Evolutionary conservation across 2,888 invertebrate genomes (phyloP).

Genomic region (Omphaloscelis lunosa): DNA sequence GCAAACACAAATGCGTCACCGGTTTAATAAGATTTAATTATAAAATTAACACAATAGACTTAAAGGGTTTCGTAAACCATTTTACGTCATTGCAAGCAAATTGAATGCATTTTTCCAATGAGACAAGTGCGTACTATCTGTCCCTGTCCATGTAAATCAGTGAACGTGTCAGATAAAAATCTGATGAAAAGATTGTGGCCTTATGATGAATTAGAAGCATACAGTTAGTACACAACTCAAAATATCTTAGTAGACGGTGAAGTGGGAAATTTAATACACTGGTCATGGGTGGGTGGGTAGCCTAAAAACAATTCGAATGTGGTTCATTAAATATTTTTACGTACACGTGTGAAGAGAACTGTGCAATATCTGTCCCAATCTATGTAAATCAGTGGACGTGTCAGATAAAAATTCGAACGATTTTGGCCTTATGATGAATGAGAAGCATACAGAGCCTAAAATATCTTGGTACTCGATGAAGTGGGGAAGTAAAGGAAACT

Average conservation of each 20-base stretch:
- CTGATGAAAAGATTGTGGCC: slow-evolving; percentile 3
- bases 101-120: slow-evolving; percentile 15
- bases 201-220: not conserved
- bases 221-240: not conserved
- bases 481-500: no score
- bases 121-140: slow-evolving; percentile 26
- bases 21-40: slow-evolving; percentile 19
- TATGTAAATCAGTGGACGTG: slow-evolving; percentile 9
- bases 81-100: slow-evolving; percentile 32
- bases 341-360: slow-evolving; percentile 1
- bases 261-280: no score
- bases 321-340: no score
- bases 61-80: slow-evolving; percentile 28
- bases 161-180: slow-evolving; percentile 36
- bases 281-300: no score
- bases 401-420: slow-evolving; percentile 35
- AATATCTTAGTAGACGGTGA: not conserved
- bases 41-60: slow-evolving; percentile 38
- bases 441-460: not conserved
- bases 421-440: slow-evolving; percentile 9
- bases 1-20: slow-evolving; percentile 41
- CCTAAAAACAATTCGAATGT: no score
- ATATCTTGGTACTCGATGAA: not conserved
- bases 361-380: slow-evolving; percentile 16
- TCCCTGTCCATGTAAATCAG: not conserved